phyloP scores from a whole-genome alignment of 2,797 vertebrate species.

The Linurgus olivaceus region DNA sequence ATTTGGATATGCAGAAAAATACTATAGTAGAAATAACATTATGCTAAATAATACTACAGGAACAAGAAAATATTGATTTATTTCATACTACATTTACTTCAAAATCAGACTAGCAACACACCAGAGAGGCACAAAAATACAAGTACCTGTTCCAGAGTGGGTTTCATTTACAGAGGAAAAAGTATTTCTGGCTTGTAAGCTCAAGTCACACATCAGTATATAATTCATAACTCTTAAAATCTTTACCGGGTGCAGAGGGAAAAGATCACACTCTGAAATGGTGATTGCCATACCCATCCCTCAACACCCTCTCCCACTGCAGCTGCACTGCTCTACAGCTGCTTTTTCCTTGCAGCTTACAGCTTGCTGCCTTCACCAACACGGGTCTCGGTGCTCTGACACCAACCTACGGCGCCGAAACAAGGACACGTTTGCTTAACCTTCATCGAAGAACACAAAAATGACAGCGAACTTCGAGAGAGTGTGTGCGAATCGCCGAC shows the following conservation, averaged over 20 bases:
- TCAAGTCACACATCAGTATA: background rate
- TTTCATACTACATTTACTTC: background rate
- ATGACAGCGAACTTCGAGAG: background rate
- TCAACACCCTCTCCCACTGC: background rate
- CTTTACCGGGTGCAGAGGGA: accelerated
- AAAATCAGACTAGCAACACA: background rate
- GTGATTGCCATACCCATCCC: no score
- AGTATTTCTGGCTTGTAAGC: background rate
- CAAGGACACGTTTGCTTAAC: background rate
- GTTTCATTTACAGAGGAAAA: background rate
- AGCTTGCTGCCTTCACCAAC: background rate
- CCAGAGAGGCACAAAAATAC: background rate
- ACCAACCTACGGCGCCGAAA: background rate
- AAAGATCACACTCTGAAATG: background rate
- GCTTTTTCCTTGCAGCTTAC: background rate
- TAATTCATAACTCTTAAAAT: background rate
- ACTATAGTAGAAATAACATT: background rate
- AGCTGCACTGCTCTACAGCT: no score
- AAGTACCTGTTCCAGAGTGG: background rate
- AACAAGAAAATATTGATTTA: background rate
- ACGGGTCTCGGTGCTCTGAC: background rate
- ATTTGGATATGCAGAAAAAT: background rate
- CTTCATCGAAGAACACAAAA: background rate
- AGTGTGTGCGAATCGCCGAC: accelerated
- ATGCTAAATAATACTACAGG: background rate